Evolutionary conservation across 2,888 invertebrate genomes (phyloP), one percentile per base, ranked within the genome.

Genomic region (Pristionchus entomophagus): DNA sequence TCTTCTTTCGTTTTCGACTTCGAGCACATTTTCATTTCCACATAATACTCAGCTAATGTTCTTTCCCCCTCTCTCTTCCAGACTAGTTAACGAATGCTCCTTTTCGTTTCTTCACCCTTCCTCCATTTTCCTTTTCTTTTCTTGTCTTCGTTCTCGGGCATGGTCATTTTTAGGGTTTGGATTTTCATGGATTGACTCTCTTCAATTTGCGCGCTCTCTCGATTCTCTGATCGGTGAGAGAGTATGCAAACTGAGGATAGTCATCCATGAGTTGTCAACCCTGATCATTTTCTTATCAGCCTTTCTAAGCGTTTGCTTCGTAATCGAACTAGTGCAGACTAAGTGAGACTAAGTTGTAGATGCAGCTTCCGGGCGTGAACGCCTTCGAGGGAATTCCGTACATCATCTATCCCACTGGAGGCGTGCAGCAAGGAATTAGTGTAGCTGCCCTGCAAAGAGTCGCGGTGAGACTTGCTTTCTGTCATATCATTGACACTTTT

Each of bases 321-420:
- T 35, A 19, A 6, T 29, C 19, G 0, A 12, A 17, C 2, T 51
- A 32, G 32, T 51, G 14, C 38, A 10, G 41, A 45, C 14, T 45
- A 26, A 12, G 10, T 45, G 26, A 45, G 26, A 41, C 14, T 53
- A 32, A 19, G 1, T 62, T 65, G 22, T 53, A 56, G 82, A 56
- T 69, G 86, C 80, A 82, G n/a, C 22, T 53, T 4, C 17, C 83
- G 45, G 86, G 78, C 29, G 86, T 83, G 51, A 88, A 82, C 56
- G 84, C 88, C 19, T 88, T 87, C 86, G 90, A 90, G 85, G 90
- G 90, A 26, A 87, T 89, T 22, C 90, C 90, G 4, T 89, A 89
- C 62, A 88, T 90, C 80, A 80, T 90, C 35, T 86, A 89, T n/a
- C 89, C 89, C 0, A 87, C 87, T 41, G 87, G 80, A 29, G 87